phyloP scores from a whole-genome alignment of 2,113 vertebrate species.

The Struthio camelus region DNA sequence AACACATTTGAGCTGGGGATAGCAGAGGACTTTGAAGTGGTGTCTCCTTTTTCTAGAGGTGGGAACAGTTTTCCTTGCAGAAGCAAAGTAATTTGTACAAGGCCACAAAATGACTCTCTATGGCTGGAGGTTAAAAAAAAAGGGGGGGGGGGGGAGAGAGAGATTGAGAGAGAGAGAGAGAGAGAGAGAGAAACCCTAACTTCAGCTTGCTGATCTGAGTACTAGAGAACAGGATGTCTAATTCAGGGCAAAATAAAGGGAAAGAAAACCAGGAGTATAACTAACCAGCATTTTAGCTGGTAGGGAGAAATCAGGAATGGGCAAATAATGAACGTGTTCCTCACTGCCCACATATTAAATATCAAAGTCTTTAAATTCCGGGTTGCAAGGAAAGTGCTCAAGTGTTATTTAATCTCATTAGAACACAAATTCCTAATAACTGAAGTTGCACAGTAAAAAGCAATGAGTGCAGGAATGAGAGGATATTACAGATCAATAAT shows the following conservation, averaged over 20 bases:
- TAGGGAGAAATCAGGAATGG: not conserved
- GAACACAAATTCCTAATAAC: not conserved
- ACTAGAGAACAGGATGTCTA: not conserved
- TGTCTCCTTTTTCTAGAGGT: not conserved
- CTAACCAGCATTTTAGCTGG: not conserved
- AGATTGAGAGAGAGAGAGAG: no score
- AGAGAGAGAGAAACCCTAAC: no score
- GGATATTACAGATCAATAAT: constrained; percentile 1
- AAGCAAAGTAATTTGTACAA: not conserved
- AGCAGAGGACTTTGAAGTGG: not conserved
- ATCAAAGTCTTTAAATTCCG: not conserved
- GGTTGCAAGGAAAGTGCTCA: not conserved
- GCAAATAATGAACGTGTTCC: not conserved
- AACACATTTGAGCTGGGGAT: not conserved
- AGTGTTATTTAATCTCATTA: not conserved
- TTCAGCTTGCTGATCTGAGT: not conserved
- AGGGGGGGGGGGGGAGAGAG: no score
- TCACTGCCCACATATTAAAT: not conserved
- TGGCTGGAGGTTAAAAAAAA: not conserved
- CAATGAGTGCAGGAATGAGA: not conserved
- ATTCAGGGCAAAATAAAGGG: not conserved
- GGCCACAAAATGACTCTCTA: not conserved
- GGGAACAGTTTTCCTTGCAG: not conserved
- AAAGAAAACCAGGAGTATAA: not conserved
- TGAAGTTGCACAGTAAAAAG: not conserved